Evolutionary conservation across 2,113 vertebrate species (phyloP).

Genomic region (Myrmophylax atrothorax): DNA sequence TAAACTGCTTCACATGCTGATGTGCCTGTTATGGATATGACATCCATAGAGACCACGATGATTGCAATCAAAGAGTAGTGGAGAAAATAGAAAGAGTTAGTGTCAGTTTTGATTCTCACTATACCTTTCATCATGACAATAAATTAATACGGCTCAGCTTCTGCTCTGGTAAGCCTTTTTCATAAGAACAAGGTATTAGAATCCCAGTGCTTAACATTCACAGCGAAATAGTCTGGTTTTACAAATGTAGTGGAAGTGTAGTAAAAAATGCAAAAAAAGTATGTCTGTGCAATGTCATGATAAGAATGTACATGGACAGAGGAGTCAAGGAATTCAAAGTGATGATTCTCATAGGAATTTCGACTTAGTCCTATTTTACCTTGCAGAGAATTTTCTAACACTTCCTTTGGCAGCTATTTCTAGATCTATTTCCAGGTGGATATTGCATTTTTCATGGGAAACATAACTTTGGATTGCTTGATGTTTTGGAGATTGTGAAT

Average conservation of each 20-base stretch:
- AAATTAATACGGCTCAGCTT: conserved; percentile 26
- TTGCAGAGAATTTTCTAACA: neutral
- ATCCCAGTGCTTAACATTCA: neutral
- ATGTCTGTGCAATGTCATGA: neutral
- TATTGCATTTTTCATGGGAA: neutral
- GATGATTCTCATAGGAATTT: conserved; percentile 15
- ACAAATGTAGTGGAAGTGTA: neutral
- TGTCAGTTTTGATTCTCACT: conserved; percentile 37
- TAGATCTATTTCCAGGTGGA: neutral
- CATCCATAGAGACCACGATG: neutral
- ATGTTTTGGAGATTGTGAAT: neutral
- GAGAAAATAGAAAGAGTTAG: conserved; percentile 25
- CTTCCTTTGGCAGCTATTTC: conserved; percentile 5
- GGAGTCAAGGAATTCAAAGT: neutral
- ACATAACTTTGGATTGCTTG: neutral
- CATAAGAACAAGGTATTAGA: conserved; percentile 11
- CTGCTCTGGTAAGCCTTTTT: conserved; percentile 28
- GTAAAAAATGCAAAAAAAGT: conserved; percentile 1
- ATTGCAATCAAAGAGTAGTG: conserved; percentile 36
- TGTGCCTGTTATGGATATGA: conserved; percentile 31
- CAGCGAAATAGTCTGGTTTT: conserved; percentile 9
- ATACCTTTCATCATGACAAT: conserved; percentile 31
- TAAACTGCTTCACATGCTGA: conserved; percentile 47
- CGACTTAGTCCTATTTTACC: neutral
- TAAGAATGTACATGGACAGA: neutral